Evolutionary conservation across 2,888 invertebrate species (phyloP).

Genomic region (Fragum whitleyi): DNA sequence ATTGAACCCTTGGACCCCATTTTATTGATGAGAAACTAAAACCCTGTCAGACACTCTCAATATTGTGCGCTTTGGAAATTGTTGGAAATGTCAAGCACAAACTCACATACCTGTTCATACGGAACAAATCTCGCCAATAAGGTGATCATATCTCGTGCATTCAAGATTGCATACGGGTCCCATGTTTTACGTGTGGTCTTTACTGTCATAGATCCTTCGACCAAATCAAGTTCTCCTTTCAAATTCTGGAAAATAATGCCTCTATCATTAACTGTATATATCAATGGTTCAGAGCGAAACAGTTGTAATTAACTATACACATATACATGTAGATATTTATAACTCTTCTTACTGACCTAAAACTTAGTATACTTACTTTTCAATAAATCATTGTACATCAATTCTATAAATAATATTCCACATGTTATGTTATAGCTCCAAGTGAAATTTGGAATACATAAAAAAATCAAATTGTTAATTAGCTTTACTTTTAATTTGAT

Average conservation of each 20-base stretch:
- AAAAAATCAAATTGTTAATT: no score
- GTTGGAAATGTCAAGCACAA: no score
- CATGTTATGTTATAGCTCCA: no score
- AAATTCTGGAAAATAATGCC: constrained; percentile 86
- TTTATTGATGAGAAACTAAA: no score
- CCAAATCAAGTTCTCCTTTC: constrained; percentile 94
- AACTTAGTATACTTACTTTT: not conserved
- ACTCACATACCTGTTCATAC: constrained; percentile 95
- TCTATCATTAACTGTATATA: not conserved
- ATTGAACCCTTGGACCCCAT: no score
- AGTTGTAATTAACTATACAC: not conserved
- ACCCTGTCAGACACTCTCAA: no score
- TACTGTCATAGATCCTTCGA: constrained; percentile 98
- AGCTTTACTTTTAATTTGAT: no score
- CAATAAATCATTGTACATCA: no score
- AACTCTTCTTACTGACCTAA: not conserved
- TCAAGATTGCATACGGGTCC: constrained; percentile 99
- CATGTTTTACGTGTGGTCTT: constrained; percentile 97
- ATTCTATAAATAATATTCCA: no score
- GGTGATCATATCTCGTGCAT: constrained; percentile 98
- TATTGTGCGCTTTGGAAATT: no score
- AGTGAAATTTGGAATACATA: no score
- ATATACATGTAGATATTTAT: not conserved
- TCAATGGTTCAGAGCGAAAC: no score
- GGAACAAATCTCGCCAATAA: constrained; percentile 97